Conservation (phyloP, 2,797 vertebrate genomes). For the Spinibarbus caldwelli region DNA sequence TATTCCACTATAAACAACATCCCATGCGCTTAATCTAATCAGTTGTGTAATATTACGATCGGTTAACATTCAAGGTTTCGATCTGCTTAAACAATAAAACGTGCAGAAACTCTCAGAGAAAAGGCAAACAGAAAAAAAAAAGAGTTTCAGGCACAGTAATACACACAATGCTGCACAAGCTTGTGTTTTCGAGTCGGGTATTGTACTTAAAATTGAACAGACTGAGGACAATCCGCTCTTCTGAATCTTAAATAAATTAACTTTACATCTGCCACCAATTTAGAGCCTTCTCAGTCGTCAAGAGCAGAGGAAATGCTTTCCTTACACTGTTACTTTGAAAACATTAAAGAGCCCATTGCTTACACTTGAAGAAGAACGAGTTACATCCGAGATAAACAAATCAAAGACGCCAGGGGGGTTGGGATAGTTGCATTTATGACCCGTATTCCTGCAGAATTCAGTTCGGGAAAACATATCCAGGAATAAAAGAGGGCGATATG, state of each 20-base stretch:
- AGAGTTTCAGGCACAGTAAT: constrained; percentile 52
- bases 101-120: constrained; percentile 51
- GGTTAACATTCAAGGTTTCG: constrained; percentile 27
- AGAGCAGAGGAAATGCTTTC: constrained; percentile 1
- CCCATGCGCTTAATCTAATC: constrained; percentile 36
- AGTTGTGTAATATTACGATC: constrained; percentile 13
- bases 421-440: neutral
- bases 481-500: constrained; percentile 74
- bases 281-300: constrained; percentile 12
- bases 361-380: neutral
- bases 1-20: constrained; percentile 52
- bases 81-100: constrained; percentile 52
- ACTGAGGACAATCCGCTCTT: neutral
- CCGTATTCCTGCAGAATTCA: constrained; percentile 46
- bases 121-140: constrained; percentile 26
- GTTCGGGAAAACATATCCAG: constrained; percentile 73
- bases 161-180: constrained; percentile 59
- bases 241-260: neutral
- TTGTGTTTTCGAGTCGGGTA: constrained; percentile 24
- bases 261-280: neutral
- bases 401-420: constrained; percentile 9
- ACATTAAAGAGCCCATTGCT: neutral
- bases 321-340: neutral
- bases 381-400: constrained; percentile 6
- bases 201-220: neutral